These are phyloP conservation scores for Philereme transversata DNA, from an alignment of 2,888 invertebrate species.

Conservation along the genomic window DNA sequence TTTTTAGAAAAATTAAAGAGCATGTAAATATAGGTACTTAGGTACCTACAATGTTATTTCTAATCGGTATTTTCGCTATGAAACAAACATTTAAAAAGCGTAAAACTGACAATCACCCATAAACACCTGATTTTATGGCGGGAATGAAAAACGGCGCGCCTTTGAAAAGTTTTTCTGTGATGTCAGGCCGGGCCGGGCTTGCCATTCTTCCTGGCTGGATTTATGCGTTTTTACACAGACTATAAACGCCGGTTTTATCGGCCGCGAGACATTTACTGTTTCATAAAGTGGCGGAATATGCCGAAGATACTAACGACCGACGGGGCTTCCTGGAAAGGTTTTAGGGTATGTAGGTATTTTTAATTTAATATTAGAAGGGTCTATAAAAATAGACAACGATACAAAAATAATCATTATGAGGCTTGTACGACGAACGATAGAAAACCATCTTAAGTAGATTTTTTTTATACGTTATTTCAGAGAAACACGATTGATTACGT, in stretches of 20 bases:
- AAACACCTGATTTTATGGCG: conserved; percentile 76
- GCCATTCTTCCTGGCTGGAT: conserved; percentile 73
- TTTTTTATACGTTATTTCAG: too few species aligned
- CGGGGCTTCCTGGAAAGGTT: conserved; percentile 66
- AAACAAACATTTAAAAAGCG: conserved; percentile 46
- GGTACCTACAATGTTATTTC: not conserved
- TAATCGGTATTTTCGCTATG: not conserved
- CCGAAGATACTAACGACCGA: conserved; percentile 71
- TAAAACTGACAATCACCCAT: conserved; percentile 66
- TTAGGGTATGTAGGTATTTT: conserved; percentile 32
- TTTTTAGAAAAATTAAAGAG: too few species aligned
- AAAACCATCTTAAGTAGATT: too few species aligned
- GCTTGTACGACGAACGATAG: too few species aligned
- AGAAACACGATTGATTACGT: too few species aligned
- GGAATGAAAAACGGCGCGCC: conserved; percentile 73
- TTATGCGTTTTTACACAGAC: conserved; percentile 77
- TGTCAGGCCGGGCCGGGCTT: conserved; percentile 60
- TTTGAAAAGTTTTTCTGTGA: conserved; percentile 78
- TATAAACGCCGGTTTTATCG: conserved; percentile 80
- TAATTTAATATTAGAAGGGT: conserved; percentile 23
- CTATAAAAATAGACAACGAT: too few species aligned
- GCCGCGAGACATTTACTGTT: conserved; percentile 78
- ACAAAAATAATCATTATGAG: too few species aligned
- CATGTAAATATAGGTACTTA: too few species aligned
- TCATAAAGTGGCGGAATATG: conserved; percentile 78